Evolutionary conservation across 2,797 vertebrate genomes (phyloP).

Genomic region (Oreochromis grahami): DNA sequence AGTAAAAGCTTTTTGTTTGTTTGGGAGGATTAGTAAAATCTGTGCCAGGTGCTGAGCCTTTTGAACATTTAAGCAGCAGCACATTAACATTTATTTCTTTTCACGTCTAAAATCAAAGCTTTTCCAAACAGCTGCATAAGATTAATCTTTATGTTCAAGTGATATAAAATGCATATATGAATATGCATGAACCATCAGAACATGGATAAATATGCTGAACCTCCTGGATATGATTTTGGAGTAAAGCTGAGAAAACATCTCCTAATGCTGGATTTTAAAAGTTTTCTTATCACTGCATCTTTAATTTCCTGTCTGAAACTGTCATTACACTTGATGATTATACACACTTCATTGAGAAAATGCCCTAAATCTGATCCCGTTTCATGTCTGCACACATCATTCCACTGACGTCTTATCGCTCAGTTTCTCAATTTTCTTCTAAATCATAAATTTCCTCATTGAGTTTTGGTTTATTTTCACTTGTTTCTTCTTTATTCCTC

Average conservation of each 20-base stretch:
- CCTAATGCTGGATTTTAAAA: neutral
- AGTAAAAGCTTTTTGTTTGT: neutral
- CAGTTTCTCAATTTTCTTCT: neutral
- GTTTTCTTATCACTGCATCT: neutral
- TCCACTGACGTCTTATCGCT: neutral
- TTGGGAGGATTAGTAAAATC: neutral
- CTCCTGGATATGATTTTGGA: neutral
- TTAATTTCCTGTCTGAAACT: neutral
- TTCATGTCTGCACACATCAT: fast-evolving
- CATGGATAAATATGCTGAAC: neutral
- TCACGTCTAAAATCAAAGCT: neutral
- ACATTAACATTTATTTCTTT: neutral
- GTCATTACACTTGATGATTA: neutral
- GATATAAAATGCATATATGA: neutral
- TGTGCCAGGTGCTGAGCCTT: neutral
- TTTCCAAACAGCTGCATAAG: neutral
- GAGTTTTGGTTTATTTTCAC: neutral
- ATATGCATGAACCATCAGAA: neutral
- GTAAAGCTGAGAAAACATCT: neutral
- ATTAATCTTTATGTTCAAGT: neutral
- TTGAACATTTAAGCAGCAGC: neutral
- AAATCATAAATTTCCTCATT: neutral
- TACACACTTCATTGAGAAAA: neutral
- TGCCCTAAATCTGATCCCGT: neutral
- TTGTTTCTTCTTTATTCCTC: neutral